Evolutionary conservation across 1,140 invertebrate species (phyloP), one percentile per base, ranked within the genome.

Genomic region (Drosophila suzukii): DNA sequence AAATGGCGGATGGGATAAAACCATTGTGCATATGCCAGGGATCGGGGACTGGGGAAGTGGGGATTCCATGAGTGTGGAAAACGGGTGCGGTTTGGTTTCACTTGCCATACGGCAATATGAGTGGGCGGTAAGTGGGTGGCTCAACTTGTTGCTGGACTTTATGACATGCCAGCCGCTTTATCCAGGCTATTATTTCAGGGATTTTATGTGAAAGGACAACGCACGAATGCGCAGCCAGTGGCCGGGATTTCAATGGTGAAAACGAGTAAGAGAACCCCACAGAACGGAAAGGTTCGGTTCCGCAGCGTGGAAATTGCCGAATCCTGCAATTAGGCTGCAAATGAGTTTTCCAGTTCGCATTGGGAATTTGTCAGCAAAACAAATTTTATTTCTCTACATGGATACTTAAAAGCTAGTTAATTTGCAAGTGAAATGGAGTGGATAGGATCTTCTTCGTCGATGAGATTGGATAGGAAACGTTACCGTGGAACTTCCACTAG

Each of bases 141-240:
- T 89, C 74, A 89, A 89, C 84, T 89, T 89, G 84, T 89, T 89
- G 84, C 84, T 58, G 80, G 84, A 68, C 70, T 88, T 88, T 88
- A 89, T 88, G 84, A 75, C 76, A 80, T 80, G 73, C 73, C 84
- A 74, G 51, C 72, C 72, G 59, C 50, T 88, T 75, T 88, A 88
- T 89, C 84, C 84, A 66, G 65, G 84, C 84, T 89, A 89, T 89
- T 89, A 89, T 89, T 89, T 89, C 84, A 75, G 82, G 84, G 84
- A 89, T 81, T 89, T 89, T 68, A 82, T 83, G 73, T 67, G 77
- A 89, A 81, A 73, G 84, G 77, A 78, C 80, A 80, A 78, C 83
- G 75, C 70, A 72, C 70, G 82, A 47, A 59, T 88, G 71, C 62
- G 50, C 76, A 65, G 59, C 50, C 77, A 73, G 58, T 50, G 50